A percentile compares a stretch with the other conserved stretches of the same genome.
Conservation (phyloP, 2,888 invertebrate species). For the Seladonia tumulorum region DNA sequence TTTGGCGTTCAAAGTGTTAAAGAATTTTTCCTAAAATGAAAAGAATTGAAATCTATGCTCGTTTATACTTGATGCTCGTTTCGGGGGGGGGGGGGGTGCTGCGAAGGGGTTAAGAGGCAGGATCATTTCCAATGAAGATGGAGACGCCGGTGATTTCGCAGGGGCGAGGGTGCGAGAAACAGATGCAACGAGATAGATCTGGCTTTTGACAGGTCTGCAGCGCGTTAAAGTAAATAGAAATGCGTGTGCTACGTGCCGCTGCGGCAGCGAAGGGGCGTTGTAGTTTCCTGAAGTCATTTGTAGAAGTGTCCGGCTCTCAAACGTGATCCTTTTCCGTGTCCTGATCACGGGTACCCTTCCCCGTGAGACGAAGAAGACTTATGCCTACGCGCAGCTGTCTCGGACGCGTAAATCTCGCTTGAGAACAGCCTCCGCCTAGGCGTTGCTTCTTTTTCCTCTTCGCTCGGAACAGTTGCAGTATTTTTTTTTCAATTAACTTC, state of each 20-base stretch:
- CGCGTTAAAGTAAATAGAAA: slow-evolving; percentile 69
- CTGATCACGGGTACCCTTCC: slow-evolving; percentile 72
- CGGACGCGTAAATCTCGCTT: slow-evolving; percentile 57
- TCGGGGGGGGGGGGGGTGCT: neutral
- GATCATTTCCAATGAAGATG: slow-evolving; percentile 4
- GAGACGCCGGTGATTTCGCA: slow-evolving; percentile 58
- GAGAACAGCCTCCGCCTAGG: neutral
- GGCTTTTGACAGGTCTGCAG: slow-evolving; percentile 23
- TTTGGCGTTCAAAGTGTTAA: too few relatives aligned
- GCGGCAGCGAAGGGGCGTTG: slow-evolving; percentile 82
- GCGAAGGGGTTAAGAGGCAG: slow-evolving; percentile 30
- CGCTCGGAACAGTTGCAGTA: slow-evolving; percentile 15
- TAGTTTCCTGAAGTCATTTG: slow-evolving; percentile 82
- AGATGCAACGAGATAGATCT: slow-evolving; percentile 26
- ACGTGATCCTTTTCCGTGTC: slow-evolving; percentile 81
- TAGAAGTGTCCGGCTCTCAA: slow-evolving; percentile 69
- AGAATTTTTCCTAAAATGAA: too few relatives aligned
- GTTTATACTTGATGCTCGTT: too few relatives aligned
- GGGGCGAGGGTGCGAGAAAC: slow-evolving; percentile 13
- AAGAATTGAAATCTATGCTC: too few relatives aligned
- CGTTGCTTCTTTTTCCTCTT: neutral
- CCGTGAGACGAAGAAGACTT: slow-evolving; percentile 58
- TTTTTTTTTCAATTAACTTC: slow-evolving; percentile 67
- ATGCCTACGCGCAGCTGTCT: slow-evolving; percentile 70
- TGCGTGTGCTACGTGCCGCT: slow-evolving; percentile 65